These are phyloP conservation scores for Lucilia cuprina DNA, from an alignment of 1,140 invertebrate genomes.

Conservation along the genomic window DNA sequence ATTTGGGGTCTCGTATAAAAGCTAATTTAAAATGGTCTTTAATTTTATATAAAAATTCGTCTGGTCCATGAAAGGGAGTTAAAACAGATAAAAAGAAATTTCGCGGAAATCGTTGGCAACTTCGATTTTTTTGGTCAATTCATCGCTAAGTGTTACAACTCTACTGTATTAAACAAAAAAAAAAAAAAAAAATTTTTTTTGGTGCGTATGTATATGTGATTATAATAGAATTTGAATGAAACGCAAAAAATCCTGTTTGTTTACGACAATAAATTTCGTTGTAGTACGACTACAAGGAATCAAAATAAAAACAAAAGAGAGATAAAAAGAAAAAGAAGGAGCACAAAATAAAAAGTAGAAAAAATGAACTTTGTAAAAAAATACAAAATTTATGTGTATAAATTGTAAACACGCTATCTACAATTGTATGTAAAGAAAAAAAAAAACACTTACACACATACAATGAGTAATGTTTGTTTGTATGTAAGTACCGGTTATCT, in stretches of 20 bases:
- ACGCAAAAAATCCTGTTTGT: background rate
- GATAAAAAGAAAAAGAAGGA: background rate
- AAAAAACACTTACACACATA: background rate
- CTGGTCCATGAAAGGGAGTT: too few relatives aligned
- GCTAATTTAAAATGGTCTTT: too few relatives aligned
- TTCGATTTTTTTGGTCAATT: too few relatives aligned
- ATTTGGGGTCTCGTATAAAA: too few relatives aligned
- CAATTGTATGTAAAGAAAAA: background rate
- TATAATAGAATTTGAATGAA: background rate
- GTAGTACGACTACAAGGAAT: background rate
- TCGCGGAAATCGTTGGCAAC: too few relatives aligned
- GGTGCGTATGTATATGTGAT: background rate
- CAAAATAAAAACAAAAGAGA: too few relatives aligned
- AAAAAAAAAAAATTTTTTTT: background rate
- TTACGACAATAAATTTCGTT: background rate
- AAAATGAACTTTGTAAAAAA: background rate
- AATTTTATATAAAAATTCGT: too few relatives aligned
- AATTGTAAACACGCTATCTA: background rate
- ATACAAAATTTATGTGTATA: background rate
- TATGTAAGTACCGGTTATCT: constrained; percentile 9
- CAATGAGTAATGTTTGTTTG: background rate
- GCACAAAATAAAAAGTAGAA: too few relatives aligned
- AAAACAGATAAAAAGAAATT: too few relatives aligned
- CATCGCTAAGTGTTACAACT: background rate
- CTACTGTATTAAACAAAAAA: background rate